Percentiles rank a stretch among this genome's conserved stretches.
These are phyloP conservation scores for Trimorus sp. DNA, from an alignment of 2,888 invertebrate genomes.

Conservation along the genomic window DNA sequence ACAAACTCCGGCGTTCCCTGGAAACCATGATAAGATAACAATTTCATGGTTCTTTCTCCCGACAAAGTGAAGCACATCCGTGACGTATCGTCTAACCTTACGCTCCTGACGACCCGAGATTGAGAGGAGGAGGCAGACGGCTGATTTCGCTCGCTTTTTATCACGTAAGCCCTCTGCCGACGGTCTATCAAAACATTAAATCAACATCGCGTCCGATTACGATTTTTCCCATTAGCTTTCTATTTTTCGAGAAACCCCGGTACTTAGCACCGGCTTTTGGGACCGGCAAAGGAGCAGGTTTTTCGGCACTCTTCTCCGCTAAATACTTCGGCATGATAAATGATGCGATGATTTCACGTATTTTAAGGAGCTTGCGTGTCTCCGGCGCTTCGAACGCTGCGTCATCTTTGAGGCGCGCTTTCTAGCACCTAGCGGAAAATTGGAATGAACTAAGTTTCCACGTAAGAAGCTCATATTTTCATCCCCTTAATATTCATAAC, in stretches of 20 bases:
- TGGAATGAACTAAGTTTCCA: conserved; percentile 74
- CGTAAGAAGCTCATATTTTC: conserved; percentile 71
- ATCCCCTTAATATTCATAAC: conserved; percentile 75
- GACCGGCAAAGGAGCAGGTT: too few species aligned
- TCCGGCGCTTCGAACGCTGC: conserved; percentile 43
- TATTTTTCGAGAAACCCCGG: too few species aligned
- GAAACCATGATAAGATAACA: conserved; percentile 67
- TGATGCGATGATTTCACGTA: conserved; percentile 38
- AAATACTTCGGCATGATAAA: conserved; percentile 19
- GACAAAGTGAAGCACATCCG: conserved; percentile 60
- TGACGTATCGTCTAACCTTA: conserved; percentile 58
- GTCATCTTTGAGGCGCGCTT: conserved; percentile 66
- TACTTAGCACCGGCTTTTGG: too few species aligned
- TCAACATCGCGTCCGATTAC: conserved; percentile 12
- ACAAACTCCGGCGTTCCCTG: not conserved
- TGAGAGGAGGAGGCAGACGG: conserved; percentile 27
- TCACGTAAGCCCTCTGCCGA: conserved; percentile 34
- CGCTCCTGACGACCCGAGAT: conserved; percentile 38
- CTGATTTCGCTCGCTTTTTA: conserved; percentile 41
- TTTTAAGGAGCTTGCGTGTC: conserved; percentile 52
- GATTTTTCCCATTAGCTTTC: not conserved
- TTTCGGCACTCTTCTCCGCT: too few species aligned
- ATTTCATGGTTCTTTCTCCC: conserved; percentile 69
- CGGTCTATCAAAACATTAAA: conserved; percentile 38
- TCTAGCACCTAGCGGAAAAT: conserved; percentile 74